These are phyloP conservation scores for Wasmannia auropunctata DNA, from an alignment of 1,140 invertebrate species.

Conservation along the genomic window DNA sequence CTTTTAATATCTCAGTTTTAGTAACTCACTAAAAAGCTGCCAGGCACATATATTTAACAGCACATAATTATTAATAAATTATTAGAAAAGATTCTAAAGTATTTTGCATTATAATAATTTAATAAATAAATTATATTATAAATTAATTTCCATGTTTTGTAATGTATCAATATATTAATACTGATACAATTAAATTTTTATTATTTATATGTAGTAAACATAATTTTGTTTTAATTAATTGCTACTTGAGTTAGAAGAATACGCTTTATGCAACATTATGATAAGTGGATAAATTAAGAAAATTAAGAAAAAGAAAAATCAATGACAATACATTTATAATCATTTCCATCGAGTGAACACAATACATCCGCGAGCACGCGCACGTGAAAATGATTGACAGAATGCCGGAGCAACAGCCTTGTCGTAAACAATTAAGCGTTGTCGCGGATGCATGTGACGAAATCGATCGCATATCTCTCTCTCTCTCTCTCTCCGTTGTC, in stretches of 20 bases:
- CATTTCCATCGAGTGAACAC: background rate
- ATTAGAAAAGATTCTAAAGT: background rate
- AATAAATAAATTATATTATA: too few relatives aligned
- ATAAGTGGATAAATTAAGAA: background rate
- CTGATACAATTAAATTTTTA: background rate
- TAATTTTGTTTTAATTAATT: background rate
- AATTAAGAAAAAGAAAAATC: too few relatives aligned
- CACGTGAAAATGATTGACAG: slow-evolving; percentile 26
- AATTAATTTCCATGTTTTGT: background rate
- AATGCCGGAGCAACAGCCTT: slow-evolving; percentile 33
- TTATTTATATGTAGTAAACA: background rate
- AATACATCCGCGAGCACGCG: background rate
- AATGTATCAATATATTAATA: background rate
- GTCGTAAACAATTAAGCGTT: slow-evolving; percentile 40
- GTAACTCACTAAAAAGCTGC: background rate
- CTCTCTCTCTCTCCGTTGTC: background rate
- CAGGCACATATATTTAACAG: background rate
- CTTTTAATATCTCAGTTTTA: too few relatives aligned
- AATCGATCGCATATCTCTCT: background rate
- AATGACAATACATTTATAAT: slow-evolving; percentile 23
- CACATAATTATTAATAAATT: background rate
- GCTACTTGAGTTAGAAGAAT: background rate
- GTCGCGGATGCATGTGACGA: slow-evolving; percentile 28
- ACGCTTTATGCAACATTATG: background rate
- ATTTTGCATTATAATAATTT: too few relatives aligned